Evolutionary conservation across 2,888 invertebrate species (phyloP).

Genomic region (Melinopterus prodromus): DNA sequence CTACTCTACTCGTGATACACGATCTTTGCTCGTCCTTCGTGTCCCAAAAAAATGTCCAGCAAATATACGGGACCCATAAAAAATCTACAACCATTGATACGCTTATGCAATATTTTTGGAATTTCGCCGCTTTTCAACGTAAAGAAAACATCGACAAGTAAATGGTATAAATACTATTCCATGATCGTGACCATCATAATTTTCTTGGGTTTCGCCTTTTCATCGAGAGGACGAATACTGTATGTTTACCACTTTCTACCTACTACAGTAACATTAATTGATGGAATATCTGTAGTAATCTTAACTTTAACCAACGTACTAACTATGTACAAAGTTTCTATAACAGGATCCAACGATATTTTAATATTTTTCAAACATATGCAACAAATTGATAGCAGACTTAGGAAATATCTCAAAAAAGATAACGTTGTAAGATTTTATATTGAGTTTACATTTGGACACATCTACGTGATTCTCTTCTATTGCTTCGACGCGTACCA

Average conservation of each 20-base stretch:
- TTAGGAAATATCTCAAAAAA: background rate
- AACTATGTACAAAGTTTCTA: constrained; percentile 8
- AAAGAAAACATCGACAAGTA: background rate
- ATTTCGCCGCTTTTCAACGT: constrained; percentile 11
- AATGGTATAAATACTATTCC: constrained; percentile 22
- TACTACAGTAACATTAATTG: constrained; percentile 20
- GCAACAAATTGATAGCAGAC: constrained; percentile 5
- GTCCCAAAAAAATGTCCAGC: background rate
- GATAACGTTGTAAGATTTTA: constrained; percentile 10
- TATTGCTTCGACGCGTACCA: constrained; percentile 16
- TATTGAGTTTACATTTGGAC: constrained; percentile 25
- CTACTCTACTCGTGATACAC: background rate
- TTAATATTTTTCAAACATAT: constrained; percentile 18
- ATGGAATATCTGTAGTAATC: constrained; percentile 7
- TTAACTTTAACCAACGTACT: constrained; percentile 9
- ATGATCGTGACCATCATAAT: background rate
- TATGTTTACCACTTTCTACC: constrained; percentile 19
- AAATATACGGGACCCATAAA: background rate
- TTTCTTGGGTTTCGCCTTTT: background rate
- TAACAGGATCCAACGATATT: background rate
- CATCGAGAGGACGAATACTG: constrained; percentile 16
- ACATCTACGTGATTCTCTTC: constrained; percentile 21
- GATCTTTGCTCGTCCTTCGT: background rate
- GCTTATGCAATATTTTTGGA: constrained; percentile 11
- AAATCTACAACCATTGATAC: background rate